Evolutionary conservation across 2,113 vertebrate genomes (phyloP).

Genomic region (Camelus bactrianus): DNA sequence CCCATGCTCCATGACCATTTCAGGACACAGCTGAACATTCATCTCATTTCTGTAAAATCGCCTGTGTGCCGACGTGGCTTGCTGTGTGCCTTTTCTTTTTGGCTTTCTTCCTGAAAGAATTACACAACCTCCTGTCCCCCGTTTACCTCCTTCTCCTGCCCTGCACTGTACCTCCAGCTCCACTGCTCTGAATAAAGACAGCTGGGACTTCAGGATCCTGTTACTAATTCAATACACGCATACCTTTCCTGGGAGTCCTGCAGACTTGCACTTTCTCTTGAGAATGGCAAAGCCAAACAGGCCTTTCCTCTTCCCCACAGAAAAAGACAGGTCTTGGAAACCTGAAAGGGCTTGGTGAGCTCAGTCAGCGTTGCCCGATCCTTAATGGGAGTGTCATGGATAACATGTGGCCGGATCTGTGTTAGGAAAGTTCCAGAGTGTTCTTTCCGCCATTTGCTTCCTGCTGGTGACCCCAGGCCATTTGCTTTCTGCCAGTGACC

Average conservation of each 20-base stretch:
- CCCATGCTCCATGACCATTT: conserved; percentile 50
- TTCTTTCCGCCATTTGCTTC: not conserved
- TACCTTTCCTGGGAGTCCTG: conserved; percentile 74
- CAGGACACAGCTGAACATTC: conserved; percentile 71
- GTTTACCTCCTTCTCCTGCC: conserved; percentile 73
- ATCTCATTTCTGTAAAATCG: conserved; percentile 59
- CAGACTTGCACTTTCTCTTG: fast-evolving
- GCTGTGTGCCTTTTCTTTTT: conserved; percentile 82
- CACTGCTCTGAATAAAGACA: conserved; percentile 80
- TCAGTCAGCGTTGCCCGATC: not conserved
- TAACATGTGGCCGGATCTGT: not conserved
- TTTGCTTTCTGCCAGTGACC: not conserved
- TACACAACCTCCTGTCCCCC: conserved; percentile 87
- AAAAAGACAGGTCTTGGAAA: not conserved
- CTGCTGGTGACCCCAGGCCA: not conserved
- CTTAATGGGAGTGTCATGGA: not conserved
- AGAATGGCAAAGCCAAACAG: conserved; percentile 22
- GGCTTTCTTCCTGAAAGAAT: conserved; percentile 88
- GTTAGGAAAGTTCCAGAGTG: too few relatives aligned
- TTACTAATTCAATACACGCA: conserved; percentile 73
- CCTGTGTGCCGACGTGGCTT: conserved; percentile 83
- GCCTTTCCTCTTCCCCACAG: not conserved
- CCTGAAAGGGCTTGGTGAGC: not conserved
- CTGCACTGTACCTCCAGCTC: conserved; percentile 73
- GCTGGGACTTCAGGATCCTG: conserved; percentile 70